phyloP scores from a whole-genome alignment of 2,797 vertebrate species.

The Uromys caudimaculatus region DNA sequence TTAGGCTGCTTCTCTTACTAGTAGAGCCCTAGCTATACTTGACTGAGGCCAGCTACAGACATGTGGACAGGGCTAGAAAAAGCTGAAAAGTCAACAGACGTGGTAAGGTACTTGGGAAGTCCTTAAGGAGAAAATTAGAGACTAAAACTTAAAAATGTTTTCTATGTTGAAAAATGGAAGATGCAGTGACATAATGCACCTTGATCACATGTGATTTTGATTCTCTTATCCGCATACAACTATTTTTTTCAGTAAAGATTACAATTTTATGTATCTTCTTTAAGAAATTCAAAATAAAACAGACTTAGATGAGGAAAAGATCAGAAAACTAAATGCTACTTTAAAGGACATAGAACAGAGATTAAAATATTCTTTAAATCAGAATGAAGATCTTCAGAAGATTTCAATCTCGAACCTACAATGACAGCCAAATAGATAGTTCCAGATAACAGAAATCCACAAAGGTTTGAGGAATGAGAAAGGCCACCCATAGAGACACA shows the following conservation, averaged over 20 bases:
- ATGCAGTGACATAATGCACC: background rate
- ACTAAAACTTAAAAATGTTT: background rate
- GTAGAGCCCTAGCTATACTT: background rate
- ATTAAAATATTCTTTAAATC: background rate
- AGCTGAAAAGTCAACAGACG: background rate
- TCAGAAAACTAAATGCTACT: background rate
- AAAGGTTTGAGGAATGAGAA: background rate
- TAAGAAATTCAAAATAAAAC: background rate
- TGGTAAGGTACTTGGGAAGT: background rate
- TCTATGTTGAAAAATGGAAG: background rate
- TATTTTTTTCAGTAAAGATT: background rate
- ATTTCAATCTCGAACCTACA: background rate
- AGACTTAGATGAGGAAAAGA: background rate
- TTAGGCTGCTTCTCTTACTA: background rate
- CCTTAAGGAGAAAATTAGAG: background rate
- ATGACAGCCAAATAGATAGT: background rate
- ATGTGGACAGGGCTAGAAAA: background rate
- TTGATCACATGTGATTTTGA: no score
- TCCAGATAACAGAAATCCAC: background rate
- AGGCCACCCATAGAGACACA: background rate
- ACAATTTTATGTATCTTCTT: background rate
- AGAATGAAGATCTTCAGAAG: background rate
- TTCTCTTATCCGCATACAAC: no score
- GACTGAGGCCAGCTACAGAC: no score
- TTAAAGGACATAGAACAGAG: background rate